A percentile compares a stretch with the other conserved stretches of the same genome.
Conservation (phyloP, 2,797 vertebrate genomes). For the Tiaroga cobitis region DNA sequence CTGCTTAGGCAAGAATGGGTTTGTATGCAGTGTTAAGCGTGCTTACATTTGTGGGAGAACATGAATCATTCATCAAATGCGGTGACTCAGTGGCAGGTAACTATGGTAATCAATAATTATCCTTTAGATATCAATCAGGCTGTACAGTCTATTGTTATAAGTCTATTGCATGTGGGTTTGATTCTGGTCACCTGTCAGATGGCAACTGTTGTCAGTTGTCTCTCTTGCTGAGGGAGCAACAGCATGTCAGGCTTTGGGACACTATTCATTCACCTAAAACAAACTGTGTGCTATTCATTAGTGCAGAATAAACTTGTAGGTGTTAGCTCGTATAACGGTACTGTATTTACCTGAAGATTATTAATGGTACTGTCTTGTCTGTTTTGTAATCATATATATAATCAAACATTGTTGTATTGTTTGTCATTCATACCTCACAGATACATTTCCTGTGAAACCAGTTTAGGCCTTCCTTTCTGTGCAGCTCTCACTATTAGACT, state of each 20-base stretch:
- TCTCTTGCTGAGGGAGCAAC: conserved; percentile 8
- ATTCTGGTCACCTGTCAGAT: conserved; percentile 54
- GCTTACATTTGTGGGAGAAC: not conserved
- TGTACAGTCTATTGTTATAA: not conserved
- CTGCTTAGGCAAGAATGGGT: too few species aligned
- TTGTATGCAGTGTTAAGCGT: not conserved
- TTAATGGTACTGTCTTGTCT: not conserved
- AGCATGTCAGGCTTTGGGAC: conserved; percentile 1
- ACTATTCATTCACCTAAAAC: conserved; percentile 18
- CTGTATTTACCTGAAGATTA: conserved; percentile 3
- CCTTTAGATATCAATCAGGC: not conserved
- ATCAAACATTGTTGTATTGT: not conserved
- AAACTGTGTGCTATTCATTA: not conserved
- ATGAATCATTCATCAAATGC: not conserved
- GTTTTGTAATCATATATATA: not conserved
- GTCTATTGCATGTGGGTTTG: conserved; percentile 3
- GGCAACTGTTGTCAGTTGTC: conserved; percentile 59
- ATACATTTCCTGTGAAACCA: not conserved
- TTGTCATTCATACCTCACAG: not conserved
- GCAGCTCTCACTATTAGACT: not conserved
- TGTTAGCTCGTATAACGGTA: conserved; percentile 7
- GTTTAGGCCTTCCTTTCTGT: not conserved
- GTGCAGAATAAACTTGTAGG: not conserved
- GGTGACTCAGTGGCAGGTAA: not conserved
- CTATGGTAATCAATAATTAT: conserved; percentile 3